A percentile compares a stretch with the other conserved stretches of the same genome.
phyloP scores from a whole-genome alignment of 2,797 vertebrate genomes.

The Crax fasciolata region DNA sequence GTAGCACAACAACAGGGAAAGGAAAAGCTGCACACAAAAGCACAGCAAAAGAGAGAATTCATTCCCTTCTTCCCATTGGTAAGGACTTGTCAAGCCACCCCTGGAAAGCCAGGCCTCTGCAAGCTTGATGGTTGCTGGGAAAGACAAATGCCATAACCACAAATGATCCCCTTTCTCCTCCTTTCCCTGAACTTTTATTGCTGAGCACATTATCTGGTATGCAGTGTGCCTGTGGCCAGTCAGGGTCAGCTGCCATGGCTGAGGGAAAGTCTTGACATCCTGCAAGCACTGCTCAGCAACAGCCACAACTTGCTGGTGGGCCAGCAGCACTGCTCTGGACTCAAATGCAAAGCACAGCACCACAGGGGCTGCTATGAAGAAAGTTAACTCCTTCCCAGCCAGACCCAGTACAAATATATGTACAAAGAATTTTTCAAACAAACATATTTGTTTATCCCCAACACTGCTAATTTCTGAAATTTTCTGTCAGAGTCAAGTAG shows the following conservation, averaged over 20 bases:
- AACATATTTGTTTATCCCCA: fast-evolving
- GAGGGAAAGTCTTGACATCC: neutral
- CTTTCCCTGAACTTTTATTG: neutral
- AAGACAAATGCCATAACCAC: neutral
- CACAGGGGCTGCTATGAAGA: neutral
- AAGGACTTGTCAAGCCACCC: neutral
- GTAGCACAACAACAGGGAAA: neutral
- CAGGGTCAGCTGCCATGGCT: neutral
- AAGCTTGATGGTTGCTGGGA: neutral
- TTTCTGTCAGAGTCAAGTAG: neutral
- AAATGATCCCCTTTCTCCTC: neutral
- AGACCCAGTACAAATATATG: neutral
- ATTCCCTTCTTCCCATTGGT: neutral
- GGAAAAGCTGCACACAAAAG: neutral
- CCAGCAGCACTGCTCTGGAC: neutral
- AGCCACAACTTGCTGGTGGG: neutral
- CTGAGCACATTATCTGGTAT: neutral
- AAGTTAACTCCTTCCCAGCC: neutral
- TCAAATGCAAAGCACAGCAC: neutral
- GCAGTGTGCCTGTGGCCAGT: neutral
- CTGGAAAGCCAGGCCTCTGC: neutral
- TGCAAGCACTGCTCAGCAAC: neutral
- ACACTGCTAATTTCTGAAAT: neutral
- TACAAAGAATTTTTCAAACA: neutral
- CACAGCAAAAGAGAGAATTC: neutral